Percentiles rank a stretch among this genome's conserved stretches.
Conservation (phyloP, 2,888 invertebrate species). For the Sialis fuliginosa region DNA sequence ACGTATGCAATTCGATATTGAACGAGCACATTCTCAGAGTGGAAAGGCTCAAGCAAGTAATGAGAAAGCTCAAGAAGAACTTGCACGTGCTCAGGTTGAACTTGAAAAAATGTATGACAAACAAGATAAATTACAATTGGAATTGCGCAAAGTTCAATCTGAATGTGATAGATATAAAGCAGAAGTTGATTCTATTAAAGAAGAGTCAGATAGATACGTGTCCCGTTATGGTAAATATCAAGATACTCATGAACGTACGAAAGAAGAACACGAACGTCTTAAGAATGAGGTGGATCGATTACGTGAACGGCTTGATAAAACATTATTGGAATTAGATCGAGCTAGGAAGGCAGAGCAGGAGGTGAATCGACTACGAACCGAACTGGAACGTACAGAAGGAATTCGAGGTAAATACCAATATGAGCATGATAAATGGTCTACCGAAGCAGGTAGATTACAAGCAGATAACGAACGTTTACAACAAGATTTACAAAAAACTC, state of each 20-base stretch:
- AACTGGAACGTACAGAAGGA: conserved; percentile 57
- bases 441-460: conserved; percentile 33
- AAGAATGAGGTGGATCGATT: conserved; percentile 68
- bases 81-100: conserved; percentile 70
- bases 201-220: conserved; percentile 58
- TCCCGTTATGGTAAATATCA: conserved; percentile 60
- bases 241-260: conserved; percentile 42
- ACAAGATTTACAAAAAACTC: conserved; percentile 50
- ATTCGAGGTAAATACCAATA: conserved; percentile 65
- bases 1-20: conserved; percentile 68
- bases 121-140: conserved; percentile 68
- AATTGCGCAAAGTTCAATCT: conserved; percentile 62
- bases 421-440: conserved; percentile 47
- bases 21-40: conserved; percentile 70
- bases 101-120: conserved; percentile 83
- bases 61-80: conserved; percentile 80
- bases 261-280: conserved; percentile 60
- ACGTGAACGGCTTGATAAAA: conserved; percentile 63
- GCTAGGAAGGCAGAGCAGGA: conserved; percentile 53
- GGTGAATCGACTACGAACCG: conserved; percentile 43
- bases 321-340: conserved; percentile 59
- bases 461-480: conserved; percentile 56
- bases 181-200: conserved; percentile 60
- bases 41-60: conserved; percentile 70
- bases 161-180: conserved; percentile 51